Evolutionary conservation across 1,140 invertebrate genomes (phyloP).

Genomic region (Drosophila guanche): DNA sequence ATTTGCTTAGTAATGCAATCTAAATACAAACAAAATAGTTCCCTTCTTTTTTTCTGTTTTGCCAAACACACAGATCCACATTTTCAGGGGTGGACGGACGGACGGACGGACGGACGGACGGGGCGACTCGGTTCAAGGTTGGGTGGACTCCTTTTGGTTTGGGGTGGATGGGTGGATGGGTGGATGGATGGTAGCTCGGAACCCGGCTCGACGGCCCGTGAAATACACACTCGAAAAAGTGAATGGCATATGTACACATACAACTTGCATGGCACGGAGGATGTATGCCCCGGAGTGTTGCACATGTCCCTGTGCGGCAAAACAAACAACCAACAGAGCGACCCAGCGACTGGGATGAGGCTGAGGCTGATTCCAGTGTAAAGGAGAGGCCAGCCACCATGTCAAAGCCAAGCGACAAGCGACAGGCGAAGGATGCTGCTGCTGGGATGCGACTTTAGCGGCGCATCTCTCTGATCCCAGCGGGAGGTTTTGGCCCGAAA

Average conservation of each 20-base stretch:
- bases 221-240: constrained; percentile 75
- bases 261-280: too few species aligned
- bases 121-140: neutral
- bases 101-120: neutral
- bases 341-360: constrained; percentile 16
- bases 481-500: constrained; percentile 69
- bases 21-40: constrained; percentile 83
- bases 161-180: constrained; percentile 1
- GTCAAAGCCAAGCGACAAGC: constrained; percentile 43
- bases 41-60: constrained; percentile 35
- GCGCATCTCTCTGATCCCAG: constrained; percentile 79
- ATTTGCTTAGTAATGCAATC: constrained; percentile 84
- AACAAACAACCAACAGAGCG: constrained; percentile 62
- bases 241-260: constrained; percentile 76
- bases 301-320: constrained; percentile 82
- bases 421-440: constrained; percentile 7
- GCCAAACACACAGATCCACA: neutral
- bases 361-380: neutral
- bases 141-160: constrained; percentile 8
- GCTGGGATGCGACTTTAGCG: constrained; percentile 39
- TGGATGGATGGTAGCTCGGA: constrained; percentile 6
- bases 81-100: constrained; percentile 30
- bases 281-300: constrained; percentile 79
- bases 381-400: neutral
- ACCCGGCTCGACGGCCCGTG: constrained; percentile 65